A percentile compares a stretch with the other conserved stretches of the same genome.
Conservation (phyloP, 2,113 vertebrate species). For the Embiotoca jacksoni region DNA sequence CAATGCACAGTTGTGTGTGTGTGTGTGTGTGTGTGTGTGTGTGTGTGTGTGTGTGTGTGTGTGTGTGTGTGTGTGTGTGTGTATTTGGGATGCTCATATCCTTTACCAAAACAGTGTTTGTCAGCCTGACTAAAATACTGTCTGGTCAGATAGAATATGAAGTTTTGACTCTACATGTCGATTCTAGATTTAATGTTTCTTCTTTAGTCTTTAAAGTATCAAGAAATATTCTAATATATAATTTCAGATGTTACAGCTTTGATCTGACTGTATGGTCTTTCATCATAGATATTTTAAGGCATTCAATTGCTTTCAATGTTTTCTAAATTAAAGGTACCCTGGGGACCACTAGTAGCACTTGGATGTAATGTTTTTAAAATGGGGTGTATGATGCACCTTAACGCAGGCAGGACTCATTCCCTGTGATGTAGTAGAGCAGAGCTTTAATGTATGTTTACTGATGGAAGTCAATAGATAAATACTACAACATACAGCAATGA, state of each 20-base stretch:
- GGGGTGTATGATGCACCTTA: too few species aligned
- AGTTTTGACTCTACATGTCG: constrained; percentile 3
- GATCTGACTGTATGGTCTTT: neutral
- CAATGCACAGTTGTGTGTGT: constrained; percentile 17
- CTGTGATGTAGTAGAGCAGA: neutral
- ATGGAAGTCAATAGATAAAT: too few species aligned
- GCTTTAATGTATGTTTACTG: neutral
- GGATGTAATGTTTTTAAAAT: too few species aligned
- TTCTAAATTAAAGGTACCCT: neutral
- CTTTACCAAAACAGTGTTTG: neutral
- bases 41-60: neutral
- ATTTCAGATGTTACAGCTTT: too few species aligned
- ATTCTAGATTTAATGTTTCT: neutral
- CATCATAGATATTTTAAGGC: neutral
- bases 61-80: neutral
- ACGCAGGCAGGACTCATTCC: too few species aligned
- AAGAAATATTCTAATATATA: too few species aligned
- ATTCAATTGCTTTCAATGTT: neutral
- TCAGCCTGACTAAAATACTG: too few species aligned
- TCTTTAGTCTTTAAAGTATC: too few species aligned
- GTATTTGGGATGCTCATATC: constrained; percentile 3
- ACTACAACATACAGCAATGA: too few species aligned
- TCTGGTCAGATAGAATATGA: too few species aligned
- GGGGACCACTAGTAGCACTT: too few species aligned
- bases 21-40: constrained; percentile 17